Conservation (phyloP, 2,888 invertebrate species). For the Campaea margaritaria region DNA sequence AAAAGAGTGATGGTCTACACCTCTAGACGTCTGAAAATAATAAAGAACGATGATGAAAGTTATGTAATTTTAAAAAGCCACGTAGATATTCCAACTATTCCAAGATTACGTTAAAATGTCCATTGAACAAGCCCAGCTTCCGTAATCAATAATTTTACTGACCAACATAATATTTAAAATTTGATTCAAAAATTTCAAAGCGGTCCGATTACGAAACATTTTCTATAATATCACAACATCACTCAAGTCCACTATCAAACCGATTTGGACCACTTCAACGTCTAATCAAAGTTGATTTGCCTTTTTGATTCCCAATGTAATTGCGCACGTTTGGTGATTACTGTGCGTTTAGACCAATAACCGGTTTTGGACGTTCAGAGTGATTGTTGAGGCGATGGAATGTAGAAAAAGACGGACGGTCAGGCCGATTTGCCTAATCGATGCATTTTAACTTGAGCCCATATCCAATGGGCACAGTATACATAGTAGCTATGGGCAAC, state of each 20-base stretch:
- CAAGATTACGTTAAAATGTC: too few species aligned
- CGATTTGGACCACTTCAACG: slow-evolving; percentile 23
- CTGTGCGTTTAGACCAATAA: slow-evolving; percentile 40
- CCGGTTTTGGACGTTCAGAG: slow-evolving; percentile 30
- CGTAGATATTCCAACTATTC: too few species aligned
- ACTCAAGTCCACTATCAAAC: slow-evolving; percentile 12
- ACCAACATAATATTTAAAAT: neutral
- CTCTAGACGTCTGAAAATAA: too few species aligned
- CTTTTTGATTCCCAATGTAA: slow-evolving; percentile 36
- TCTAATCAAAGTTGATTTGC: slow-evolving; percentile 29
- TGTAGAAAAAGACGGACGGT: slow-evolving; percentile 53
- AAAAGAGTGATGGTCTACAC: too few species aligned
- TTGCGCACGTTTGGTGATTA: slow-evolving; percentile 36
- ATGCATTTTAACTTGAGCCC: slow-evolving; percentile 38
- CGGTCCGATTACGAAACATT: slow-evolving; percentile 4
- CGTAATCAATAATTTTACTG: too few species aligned
- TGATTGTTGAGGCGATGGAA: slow-evolving; percentile 32
- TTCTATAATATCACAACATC: slow-evolving; percentile 21
- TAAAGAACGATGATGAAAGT: too few species aligned
- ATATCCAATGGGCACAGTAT: slow-evolving; percentile 8
- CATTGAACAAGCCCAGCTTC: too few species aligned
- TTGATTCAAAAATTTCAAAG: neutral
- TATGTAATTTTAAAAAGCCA: too few species aligned
- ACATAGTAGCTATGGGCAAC: too few species aligned
- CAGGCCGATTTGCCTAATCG: slow-evolving; percentile 58